A percentile compares a stretch with the other conserved stretches of the same genome.
These are phyloP conservation scores for Urophycis tenuis DNA, from an alignment of 2,797 vertebrate species.

Conservation along the genomic window DNA sequence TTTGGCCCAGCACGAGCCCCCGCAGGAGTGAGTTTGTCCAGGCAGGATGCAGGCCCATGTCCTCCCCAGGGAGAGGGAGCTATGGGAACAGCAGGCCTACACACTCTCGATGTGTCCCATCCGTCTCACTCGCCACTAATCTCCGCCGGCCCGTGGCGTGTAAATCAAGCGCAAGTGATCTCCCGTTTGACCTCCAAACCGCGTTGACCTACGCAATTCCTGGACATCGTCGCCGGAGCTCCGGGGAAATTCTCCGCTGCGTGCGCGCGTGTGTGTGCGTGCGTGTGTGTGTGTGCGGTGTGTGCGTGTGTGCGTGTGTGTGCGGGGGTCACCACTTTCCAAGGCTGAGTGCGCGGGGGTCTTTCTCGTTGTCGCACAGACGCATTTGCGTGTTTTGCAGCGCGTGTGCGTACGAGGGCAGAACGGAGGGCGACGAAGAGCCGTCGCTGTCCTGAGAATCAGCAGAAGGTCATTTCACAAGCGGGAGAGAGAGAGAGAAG, in stretches of 20 bases:
- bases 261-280: background rate
- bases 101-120: slow-evolving; percentile 42
- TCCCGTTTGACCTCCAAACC: slow-evolving; percentile 41
- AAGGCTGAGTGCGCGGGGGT: background rate
- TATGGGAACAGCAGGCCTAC: background rate
- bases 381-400: background rate
- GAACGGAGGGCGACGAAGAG: background rate
- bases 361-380: background rate
- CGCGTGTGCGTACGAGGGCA: background rate
- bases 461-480: background rate
- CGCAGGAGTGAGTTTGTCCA: slow-evolving; percentile 46
- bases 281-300: background rate
- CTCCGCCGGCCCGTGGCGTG: slow-evolving; percentile 53
- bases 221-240: slow-evolving; percentile 37
- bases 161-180: slow-evolving; percentile 41
- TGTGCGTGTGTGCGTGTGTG: background rate
- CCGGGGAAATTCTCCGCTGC: background rate
- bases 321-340: background rate
- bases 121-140: slow-evolving; percentile 41
- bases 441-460: background rate
- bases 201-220: slow-evolving; percentile 26
- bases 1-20: slow-evolving; percentile 43
- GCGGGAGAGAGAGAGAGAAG: background rate
- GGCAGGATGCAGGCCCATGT: slow-evolving; percentile 29
- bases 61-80: background rate